phyloP scores from a whole-genome alignment of 2,888 invertebrate species.

The Ditula angustiorana region DNA sequence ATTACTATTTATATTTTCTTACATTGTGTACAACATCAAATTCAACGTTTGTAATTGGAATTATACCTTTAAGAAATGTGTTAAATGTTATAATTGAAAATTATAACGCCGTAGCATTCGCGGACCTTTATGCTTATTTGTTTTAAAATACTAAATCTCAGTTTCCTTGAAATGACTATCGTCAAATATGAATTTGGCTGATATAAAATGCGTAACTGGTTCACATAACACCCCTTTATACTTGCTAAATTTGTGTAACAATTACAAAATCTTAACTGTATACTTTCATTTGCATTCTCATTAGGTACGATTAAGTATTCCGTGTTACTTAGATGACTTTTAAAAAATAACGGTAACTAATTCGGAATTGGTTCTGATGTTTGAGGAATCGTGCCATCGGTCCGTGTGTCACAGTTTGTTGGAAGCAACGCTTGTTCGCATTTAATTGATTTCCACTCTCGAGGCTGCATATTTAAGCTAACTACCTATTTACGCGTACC shows the following conservation, averaged over 20 bases:
- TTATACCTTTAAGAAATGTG: conserved; percentile 5
- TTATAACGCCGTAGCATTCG: neutral
- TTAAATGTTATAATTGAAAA: neutral
- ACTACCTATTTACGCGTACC: conserved; percentile 42
- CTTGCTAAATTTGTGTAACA: conserved; percentile 11
- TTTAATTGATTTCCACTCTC: conserved; percentile 65
- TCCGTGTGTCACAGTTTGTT: conserved; percentile 38
- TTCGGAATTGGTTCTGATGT: conserved; percentile 32
- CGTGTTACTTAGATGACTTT: conserved; percentile 33
- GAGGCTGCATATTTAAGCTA: conserved; percentile 69
- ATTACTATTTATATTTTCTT: conserved; percentile 42
- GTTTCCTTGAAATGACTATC: neutral
- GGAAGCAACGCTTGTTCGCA: conserved; percentile 72
- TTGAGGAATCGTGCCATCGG: conserved; percentile 48
- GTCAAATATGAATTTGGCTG: conserved; percentile 10
- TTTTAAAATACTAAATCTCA: neutral
- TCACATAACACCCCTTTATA: neutral
- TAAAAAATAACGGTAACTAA: conserved; percentile 34
- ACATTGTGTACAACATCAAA: conserved; percentile 45
- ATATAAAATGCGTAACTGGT: neutral
- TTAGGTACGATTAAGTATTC: neutral
- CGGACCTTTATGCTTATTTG: neutral
- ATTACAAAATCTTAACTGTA: conserved; percentile 1
- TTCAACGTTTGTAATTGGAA: conserved; percentile 24
- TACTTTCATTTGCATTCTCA: conserved; percentile 19